Conservation (phyloP, 2,888 invertebrate species). For the Ophion obscuratus region DNA sequence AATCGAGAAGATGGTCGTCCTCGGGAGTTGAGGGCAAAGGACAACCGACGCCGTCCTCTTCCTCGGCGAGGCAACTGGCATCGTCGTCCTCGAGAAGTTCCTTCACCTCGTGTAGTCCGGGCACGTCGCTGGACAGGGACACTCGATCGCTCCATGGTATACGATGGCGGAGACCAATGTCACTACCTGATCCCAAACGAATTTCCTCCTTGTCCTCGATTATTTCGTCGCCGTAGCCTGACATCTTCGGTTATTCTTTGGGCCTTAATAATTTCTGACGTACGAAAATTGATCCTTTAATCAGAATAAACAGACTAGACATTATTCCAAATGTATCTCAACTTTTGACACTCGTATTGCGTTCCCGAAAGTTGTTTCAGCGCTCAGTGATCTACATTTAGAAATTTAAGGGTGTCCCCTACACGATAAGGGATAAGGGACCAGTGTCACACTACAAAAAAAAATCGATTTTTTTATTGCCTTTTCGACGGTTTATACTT, state of each 20-base stretch:
- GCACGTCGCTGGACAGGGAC: conserved; percentile 80
- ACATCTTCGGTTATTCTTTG: conserved; percentile 70
- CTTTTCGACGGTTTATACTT: too few species aligned
- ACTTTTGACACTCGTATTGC: not conserved
- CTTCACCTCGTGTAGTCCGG: conserved; percentile 81
- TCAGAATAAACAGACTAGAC: not conserved
- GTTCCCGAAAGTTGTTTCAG: not conserved
- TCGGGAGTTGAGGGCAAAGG: conserved; percentile 94
- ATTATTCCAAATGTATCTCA: not conserved
- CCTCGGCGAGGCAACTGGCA: conserved; percentile 85
- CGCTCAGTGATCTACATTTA: too few species aligned
- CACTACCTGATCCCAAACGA: conserved; percentile 49
- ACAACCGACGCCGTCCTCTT: conserved; percentile 93
- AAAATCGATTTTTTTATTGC: too few species aligned
- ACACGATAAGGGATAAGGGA: too few species aligned
- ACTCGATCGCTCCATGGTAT: conserved; percentile 82
- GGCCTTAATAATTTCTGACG: conserved; percentile 19
- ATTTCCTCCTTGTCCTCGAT: conserved; percentile 73
- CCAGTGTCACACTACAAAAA: too few species aligned
- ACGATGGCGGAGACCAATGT: conserved; percentile 79
- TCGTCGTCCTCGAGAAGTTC: conserved; percentile 82
- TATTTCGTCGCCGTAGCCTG: conserved; percentile 75
- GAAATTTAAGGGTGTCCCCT: too few species aligned
- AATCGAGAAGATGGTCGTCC: conserved; percentile 92
- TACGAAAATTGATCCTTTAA: not conserved